Base-by-base conservation (phyloP, 2,797 vertebrate species). In the Spheniscus humboldti region DNA sequence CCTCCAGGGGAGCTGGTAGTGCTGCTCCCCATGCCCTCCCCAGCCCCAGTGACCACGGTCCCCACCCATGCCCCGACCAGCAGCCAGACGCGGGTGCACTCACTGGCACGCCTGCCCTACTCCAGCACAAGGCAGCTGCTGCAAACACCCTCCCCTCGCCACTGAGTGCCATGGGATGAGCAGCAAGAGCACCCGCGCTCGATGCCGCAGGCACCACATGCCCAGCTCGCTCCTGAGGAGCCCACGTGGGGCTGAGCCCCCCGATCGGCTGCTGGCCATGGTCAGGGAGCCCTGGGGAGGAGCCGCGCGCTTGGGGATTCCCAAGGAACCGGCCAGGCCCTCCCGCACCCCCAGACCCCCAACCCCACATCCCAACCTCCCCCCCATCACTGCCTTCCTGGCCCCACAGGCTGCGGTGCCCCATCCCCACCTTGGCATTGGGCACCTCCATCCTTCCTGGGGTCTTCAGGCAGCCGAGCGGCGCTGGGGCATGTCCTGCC, bases 391-490 rank as follows among this genome's bases (percentile, higher is more conserved):
- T 72, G 39, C 31, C 50, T n/a, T 59, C 64, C 43, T 19, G 2
- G 41, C 30, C 47, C 52, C 37, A 3, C 1, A 9, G 24, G 41
- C 71, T 50, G n/a, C 45, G 7, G 31, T 2, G 4, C 48, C 91
- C 78, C 18, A 3, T 50, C 50, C 91, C 89, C 94, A 92, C 97
- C 97, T 96, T 97, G 86, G 39, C 17, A 16, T 59, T 87, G 67
- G 92, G 76, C 89, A 55, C 78, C n/a, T 96, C 93, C 97, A 97
- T 97, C 85, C 35, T 94, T 90, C 41, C 62, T 2, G 28, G 30
- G 64, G 47, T 95, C 95, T 92, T 96, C 95, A 95, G 60, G 86
- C 24, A 18, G 67, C 53, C 0, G 7, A 81, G 88, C 2, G 4
- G 82, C 8, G n/a, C 90, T 75, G 78, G 94, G 89, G 82, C 91